Base-by-base conservation (phyloP, 2,113 vertebrate genomes). In the Isichthys henryi region DNA sequence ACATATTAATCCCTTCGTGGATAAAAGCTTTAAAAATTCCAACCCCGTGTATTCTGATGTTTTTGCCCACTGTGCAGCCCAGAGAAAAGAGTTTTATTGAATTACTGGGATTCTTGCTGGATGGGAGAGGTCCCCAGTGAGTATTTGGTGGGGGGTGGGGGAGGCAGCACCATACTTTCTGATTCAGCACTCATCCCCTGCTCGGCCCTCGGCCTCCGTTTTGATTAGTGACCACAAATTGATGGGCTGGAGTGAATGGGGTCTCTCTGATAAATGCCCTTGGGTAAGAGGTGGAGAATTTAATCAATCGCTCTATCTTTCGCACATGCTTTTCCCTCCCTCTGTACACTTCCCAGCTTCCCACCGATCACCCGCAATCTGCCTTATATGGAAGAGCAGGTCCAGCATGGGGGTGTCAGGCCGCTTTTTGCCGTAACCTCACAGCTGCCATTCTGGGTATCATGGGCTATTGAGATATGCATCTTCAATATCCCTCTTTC, bases 151-250 rank as follows among this genome's bases (percentile, higher is more conserved):
- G 39, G 39, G 39, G 1, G 39, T 39, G 82, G 21, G 19, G 9
- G 0, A 2, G 77, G 2, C 80, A 83, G 80, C 43, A 21, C 17
- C 21, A 0, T 48, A 48, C 21, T 88, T 89, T 82, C 27, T 39
- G 35, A 89, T 89, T 53, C 88, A 13, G 48, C 48, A 43, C 17
- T 77, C 88, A 80, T 88, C 53, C 10, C 66, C 74, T 50, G 0
- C n/a, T 39, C 48, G 21, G 70, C 80, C 31, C 19, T 83, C 88
- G 19, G 21, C 19, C 49, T 82, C 74, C 17, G 9, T 52, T 83
- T 39, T 89, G 88, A 89, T 83, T 88, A 82, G 77, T 82, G n/a
- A 56, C 88, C 27, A 23, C 70, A 58, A 80, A 82, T 52, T 82
- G 70, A 74, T 82, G 49, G 11, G 48, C 50, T 43, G 35, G 4